Evolutionary conservation across 2,113 vertebrate species (phyloP).

Genomic region (Crotalus horridus): DNA sequence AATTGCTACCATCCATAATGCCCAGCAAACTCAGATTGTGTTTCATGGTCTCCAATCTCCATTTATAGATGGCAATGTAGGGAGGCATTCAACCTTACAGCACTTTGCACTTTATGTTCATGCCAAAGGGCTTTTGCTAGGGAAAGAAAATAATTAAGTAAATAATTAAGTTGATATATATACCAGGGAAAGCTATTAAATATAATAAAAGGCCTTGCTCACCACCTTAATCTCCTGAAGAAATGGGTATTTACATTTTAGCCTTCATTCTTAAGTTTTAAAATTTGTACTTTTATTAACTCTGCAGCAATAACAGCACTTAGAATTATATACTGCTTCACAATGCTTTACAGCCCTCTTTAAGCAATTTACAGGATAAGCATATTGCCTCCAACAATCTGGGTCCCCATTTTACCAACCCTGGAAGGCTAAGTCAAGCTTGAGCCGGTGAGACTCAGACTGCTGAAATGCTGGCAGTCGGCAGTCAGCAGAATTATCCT

Average conservation of each 20-base stretch:
- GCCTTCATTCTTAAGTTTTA: neutral
- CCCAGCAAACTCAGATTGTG: neutral
- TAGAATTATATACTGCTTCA: neutral
- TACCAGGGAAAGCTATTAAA: neutral
- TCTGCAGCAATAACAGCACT: neutral
- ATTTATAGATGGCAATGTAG: neutral
- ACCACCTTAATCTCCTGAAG: neutral
- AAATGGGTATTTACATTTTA: slow-evolving; percentile 5
- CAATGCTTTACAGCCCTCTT: neutral
- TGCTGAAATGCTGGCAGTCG: neutral
- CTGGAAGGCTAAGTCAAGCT: neutral
- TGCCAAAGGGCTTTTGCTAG: neutral
- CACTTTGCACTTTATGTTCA: neutral
- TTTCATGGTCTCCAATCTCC: neutral
- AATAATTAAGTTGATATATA: neutral
- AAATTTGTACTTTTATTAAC: neutral
- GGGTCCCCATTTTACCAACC: neutral
- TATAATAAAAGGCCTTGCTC: slow-evolving; percentile 11
- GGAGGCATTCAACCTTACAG: neutral
- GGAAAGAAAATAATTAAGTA: neutral
- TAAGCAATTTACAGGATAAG: neutral
- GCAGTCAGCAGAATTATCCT: neutral
- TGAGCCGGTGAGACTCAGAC: neutral
- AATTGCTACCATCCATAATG: neutral
- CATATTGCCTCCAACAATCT: neutral